Percentiles rank a stretch among this genome's conserved stretches.
These are phyloP conservation scores for human (Homo sapiens) DNA, from an alignment of 2,113 vertebrate genomes.

Conservation along the genomic window DNA sequence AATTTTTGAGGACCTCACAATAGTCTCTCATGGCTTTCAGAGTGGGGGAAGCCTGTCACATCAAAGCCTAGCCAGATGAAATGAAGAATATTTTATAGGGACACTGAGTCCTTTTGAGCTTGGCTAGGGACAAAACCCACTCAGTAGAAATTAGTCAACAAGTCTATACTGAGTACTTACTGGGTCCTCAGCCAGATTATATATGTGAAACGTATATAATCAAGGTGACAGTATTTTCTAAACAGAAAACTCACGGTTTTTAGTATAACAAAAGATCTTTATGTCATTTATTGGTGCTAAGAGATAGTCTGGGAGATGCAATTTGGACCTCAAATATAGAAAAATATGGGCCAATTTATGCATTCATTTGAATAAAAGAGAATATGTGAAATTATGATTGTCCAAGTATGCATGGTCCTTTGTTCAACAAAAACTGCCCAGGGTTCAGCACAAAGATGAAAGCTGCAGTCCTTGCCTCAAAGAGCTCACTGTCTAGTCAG, in stretches of 20 bases:
- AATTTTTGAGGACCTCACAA: background rate
- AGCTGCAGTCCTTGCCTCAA: too few relatives aligned
- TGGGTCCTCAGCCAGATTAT: background rate
- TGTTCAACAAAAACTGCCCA: background rate
- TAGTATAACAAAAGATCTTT: background rate
- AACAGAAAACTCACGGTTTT: background rate
- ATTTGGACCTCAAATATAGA: background rate
- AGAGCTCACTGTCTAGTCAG: background rate
- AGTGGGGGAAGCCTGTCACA: background rate
- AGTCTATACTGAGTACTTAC: background rate
- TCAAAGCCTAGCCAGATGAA: constrained; percentile 43
- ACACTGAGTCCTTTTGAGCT: background rate
- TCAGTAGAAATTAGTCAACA: constrained; percentile 18
- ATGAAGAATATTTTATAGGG: constrained; percentile 38
- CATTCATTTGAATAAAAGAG: background rate
- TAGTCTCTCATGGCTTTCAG: background rate
- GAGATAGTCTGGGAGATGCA: background rate
- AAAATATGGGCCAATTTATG: background rate
- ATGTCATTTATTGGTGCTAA: background rate
- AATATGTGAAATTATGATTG: background rate
- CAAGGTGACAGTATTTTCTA: background rate
- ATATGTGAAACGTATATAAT: background rate
- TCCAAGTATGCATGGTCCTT: too few relatives aligned
- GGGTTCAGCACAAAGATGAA: background rate
- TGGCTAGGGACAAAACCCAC: background rate